phyloP scores from a whole-genome alignment of 2,888 invertebrate species.

The Eupelmus urozonus region DNA sequence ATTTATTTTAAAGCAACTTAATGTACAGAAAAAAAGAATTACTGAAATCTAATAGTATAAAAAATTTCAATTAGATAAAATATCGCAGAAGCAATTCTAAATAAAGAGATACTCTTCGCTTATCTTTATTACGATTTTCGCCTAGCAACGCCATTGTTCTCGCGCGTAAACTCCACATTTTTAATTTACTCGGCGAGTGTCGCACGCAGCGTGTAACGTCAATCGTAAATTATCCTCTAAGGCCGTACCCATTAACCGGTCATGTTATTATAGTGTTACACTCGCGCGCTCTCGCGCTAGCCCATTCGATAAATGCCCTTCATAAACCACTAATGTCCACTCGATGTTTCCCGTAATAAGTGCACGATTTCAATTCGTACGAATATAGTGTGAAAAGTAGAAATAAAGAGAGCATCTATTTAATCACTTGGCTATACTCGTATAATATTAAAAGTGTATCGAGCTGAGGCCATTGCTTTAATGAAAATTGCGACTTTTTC shows the following conservation, averaged over 20 bases:
- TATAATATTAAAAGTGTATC: not conserved
- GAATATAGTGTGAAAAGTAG: not conserved
- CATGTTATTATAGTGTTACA: constrained; percentile 22
- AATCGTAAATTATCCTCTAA: constrained; percentile 52
- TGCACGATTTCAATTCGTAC: no score
- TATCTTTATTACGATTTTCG: constrained; percentile 2
- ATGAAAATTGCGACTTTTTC: constrained; percentile 24
- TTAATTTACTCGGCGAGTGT: constrained; percentile 13
- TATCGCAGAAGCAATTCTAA: not conserved
- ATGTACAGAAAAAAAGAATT: not conserved
- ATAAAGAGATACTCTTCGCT: not conserved
- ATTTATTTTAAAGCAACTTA: no score
- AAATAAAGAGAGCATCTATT: constrained; percentile 11
- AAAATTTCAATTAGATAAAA: constrained; percentile 4
- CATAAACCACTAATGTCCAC: not conserved
- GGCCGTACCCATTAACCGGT: constrained; percentile 44
- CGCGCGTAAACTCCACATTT: constrained; percentile 1
- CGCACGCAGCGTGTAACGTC: constrained; percentile 12
- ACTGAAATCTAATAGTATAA: not conserved
- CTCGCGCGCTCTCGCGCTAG: not conserved
- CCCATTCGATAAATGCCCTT: not conserved
- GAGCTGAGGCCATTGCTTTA: not conserved
- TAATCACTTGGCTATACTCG: constrained; percentile 6
- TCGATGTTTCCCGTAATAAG: no score
- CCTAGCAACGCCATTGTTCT: not conserved